Conservation (phyloP, 1,140 invertebrate species). For the Ostrea denselamellosa region DNA sequence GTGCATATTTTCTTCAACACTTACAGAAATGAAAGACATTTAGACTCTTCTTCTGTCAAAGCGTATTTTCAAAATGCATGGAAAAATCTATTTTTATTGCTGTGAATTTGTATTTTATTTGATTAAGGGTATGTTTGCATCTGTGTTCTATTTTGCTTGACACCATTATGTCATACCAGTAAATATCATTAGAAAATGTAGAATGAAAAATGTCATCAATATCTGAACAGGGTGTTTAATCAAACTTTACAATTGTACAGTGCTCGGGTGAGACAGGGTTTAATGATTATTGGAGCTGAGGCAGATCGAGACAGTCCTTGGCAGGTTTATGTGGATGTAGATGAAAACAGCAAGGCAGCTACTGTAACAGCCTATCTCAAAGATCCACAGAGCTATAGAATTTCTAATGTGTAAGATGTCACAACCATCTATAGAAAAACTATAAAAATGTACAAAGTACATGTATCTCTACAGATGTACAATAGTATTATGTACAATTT, state of each 20-base stretch:
- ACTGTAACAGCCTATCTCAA: slow-evolving; percentile 88
- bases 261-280: slow-evolving; percentile 90
- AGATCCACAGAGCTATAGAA: slow-evolving; percentile 53
- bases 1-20: too few relatives aligned
- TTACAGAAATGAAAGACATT: too few relatives aligned
- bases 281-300: slow-evolving; percentile 89
- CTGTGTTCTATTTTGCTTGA: too few relatives aligned
- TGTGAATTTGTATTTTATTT: too few relatives aligned
- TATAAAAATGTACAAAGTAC: not conserved
- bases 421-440: not conserved
- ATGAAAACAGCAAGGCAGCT: slow-evolving; percentile 89
- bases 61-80: too few relatives aligned
- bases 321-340: slow-evolving; percentile 91
- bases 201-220: not conserved
- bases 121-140: too few relatives aligned
- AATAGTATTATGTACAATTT: too few relatives aligned
- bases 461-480: too few relatives aligned
- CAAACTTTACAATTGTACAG: slow-evolving; percentile 79
- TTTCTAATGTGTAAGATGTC: not conserved
- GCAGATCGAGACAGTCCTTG: slow-evolving; percentile 85
- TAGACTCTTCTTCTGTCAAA: too few relatives aligned
- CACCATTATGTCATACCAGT: too few relatives aligned
- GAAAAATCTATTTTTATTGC: too few relatives aligned
- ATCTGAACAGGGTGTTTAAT: not conserved
- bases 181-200: not conserved